Evolutionary conservation across 2,797 vertebrate species (phyloP), one percentile per base, ranked within the genome.

Genomic region (Myotis planiceps): DNA sequence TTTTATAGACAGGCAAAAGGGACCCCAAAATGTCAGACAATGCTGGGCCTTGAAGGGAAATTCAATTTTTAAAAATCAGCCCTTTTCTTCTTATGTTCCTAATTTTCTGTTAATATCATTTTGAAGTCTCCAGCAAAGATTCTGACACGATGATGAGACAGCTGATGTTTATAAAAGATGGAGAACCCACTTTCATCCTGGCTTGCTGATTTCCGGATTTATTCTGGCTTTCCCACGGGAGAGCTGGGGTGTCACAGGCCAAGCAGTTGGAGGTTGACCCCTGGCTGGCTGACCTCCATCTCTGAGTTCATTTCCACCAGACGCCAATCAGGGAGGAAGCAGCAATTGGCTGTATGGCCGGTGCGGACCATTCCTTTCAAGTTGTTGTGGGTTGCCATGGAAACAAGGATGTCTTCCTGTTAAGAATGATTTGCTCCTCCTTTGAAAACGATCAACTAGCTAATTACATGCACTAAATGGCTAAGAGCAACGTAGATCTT

Each of bases 381-480:
- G 85, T 92, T 94, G 84, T 96, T 95, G 85, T 95, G 94, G 95
- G 98, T 98, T 82, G 95, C 93, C 98, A 97, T 12, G 96, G 97
- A 97, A 98, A 98, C 34, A 7, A 53, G 96, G 89, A n/a, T 91
- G 71, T 94, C 92, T 94, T 78, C 47, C 94, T 60, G 53, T 88
- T 80, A 83, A 69, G 0, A 2, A 88, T 84, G 93, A 92, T 96
- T 37, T 53, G 49, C 49, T 78, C 49, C 74, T 91, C 58, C 60
- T 81, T 79, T 53, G 42, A 34, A 90, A 96, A 85, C 51, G 80
- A 58, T 65, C 25, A 83, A 68, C 34, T 75, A 78, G 27, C 16
- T 74, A 39, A 55, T 53, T 58, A 19, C 9, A 27, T 58, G 21
- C 12, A 16, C 72, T 80, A 49, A 71, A 53, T 49, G 25, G 6